phyloP scores from a whole-genome alignment of 2,797 vertebrate genomes.

The Cuculus canorus region DNA sequence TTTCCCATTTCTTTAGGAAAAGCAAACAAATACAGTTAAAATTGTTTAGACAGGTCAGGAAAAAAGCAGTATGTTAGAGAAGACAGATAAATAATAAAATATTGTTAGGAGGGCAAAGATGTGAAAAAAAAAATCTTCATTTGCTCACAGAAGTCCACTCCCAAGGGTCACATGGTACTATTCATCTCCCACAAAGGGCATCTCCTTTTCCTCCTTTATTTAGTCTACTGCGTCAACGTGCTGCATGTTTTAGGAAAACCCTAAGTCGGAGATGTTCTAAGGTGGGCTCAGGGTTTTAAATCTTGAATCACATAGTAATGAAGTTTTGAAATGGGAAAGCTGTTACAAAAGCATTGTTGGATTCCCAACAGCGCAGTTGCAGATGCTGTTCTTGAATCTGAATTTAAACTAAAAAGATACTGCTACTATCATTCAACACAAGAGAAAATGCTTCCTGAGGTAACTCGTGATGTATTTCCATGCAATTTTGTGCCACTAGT shows the following conservation, averaged over 20 bases:
- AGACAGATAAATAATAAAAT: not conserved
- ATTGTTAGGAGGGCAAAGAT: not conserved
- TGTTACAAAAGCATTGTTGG: not conserved
- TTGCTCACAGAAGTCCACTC: not conserved
- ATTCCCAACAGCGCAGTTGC: no score
- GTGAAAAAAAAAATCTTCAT: not conserved
- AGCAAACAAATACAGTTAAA: not conserved
- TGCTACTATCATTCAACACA: no score
- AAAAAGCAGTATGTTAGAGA: not conserved
- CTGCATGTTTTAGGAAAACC: conserved; percentile 44
- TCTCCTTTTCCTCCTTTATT: conserved; percentile 57
- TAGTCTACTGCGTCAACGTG: conserved; percentile 56
- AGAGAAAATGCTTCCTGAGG: no score
- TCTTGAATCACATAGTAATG: conserved; percentile 64
- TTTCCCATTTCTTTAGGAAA: not conserved
- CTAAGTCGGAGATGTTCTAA: conserved; percentile 63
- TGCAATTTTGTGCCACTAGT: no score
- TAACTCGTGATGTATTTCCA: no score
- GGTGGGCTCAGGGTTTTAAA: conserved; percentile 61
- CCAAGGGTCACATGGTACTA: not conserved
- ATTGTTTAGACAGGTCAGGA: not conserved
- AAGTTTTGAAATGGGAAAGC: conserved; percentile 19
- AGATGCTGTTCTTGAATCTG: not conserved
- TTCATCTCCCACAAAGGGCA: conserved; percentile 61
- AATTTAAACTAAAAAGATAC: no score